phyloP scores from a whole-genome alignment of 2,797 vertebrate genomes.

The Sibirionetta formosa region DNA sequence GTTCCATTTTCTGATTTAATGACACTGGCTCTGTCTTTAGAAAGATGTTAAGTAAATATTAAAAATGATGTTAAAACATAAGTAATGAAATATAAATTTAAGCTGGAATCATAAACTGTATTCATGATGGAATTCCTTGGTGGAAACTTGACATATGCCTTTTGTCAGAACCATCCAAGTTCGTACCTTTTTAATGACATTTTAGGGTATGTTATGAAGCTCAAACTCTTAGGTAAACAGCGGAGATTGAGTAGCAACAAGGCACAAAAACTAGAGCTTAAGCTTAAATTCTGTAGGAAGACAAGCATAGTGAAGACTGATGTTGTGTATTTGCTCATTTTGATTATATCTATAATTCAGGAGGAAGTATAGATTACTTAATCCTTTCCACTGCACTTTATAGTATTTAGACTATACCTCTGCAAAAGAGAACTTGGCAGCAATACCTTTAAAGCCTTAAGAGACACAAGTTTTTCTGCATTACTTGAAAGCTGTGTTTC shows the following conservation, averaged over 20 bases:
- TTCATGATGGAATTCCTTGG: background rate
- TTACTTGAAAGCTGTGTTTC: slow-evolving; percentile 70
- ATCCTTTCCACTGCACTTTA: slow-evolving; percentile 65
- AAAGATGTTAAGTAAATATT: slow-evolving; percentile 6
- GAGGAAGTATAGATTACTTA: slow-evolving; percentile 68
- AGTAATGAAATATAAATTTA: background rate
- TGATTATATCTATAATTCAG: slow-evolving; percentile 82
- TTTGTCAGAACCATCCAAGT: background rate
- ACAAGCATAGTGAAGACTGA: slow-evolving; percentile 47
- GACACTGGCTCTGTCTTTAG: background rate
- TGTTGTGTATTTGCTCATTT: slow-evolving; percentile 65
- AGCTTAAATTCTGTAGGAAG: slow-evolving; percentile 18
- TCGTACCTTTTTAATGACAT: slow-evolving; percentile 25
- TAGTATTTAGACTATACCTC: slow-evolving; percentile 28
- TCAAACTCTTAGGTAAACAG: slow-evolving; percentile 59
- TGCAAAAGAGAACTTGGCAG: slow-evolving; percentile 38
- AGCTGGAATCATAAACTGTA: background rate
- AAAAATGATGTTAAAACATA: background rate
- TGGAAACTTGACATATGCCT: background rate
- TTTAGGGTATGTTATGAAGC: slow-evolving; percentile 28
- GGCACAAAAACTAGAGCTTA: slow-evolving; percentile 31
- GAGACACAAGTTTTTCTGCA: slow-evolving; percentile 61
- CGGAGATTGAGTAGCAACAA: background rate
- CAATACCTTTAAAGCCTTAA: slow-evolving; percentile 55
- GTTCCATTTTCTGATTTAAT: slow-evolving; percentile 35